These are phyloP conservation scores for Oreortyx pictus DNA, from an alignment of 2,797 vertebrate genomes.

Conservation along the genomic window DNA sequence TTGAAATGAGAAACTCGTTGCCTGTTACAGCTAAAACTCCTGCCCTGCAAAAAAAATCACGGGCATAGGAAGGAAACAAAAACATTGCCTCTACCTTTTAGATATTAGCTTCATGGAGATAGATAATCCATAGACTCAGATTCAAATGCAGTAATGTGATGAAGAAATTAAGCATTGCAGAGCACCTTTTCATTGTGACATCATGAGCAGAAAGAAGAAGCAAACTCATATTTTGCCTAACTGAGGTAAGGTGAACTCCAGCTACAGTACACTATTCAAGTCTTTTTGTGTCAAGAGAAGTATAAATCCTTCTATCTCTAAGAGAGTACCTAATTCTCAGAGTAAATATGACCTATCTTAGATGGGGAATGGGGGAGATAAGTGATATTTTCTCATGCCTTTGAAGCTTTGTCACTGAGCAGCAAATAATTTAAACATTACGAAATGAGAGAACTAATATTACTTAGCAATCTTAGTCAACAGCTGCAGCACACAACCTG, in stretches of 20 bases:
- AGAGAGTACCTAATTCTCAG: neutral
- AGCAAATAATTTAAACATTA: neutral
- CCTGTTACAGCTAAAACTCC: neutral
- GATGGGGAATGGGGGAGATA: neutral
- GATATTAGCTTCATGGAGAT: neutral
- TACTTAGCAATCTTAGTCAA: neutral
- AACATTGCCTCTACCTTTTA: neutral
- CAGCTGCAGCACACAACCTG: neutral
- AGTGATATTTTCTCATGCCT: rapidly evolving
- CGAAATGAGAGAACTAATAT: neutral
- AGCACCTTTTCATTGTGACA: neutral
- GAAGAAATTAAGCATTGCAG: neutral
- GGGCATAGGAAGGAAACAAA: neutral
- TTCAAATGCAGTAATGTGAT: neutral
- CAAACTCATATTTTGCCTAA: neutral
- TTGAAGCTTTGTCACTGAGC: neutral
- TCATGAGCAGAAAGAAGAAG: neutral
- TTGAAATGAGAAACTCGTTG: neutral
- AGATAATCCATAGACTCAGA: neutral
- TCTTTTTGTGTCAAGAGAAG: neutral
- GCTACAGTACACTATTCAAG: neutral
- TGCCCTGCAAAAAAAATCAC: neutral
- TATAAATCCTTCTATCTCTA: neutral
- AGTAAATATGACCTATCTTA: neutral
- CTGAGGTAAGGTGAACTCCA: neutral